phyloP scores from a whole-genome alignment of 2,888 invertebrate species.

The Sepiola atlantica region DNA sequence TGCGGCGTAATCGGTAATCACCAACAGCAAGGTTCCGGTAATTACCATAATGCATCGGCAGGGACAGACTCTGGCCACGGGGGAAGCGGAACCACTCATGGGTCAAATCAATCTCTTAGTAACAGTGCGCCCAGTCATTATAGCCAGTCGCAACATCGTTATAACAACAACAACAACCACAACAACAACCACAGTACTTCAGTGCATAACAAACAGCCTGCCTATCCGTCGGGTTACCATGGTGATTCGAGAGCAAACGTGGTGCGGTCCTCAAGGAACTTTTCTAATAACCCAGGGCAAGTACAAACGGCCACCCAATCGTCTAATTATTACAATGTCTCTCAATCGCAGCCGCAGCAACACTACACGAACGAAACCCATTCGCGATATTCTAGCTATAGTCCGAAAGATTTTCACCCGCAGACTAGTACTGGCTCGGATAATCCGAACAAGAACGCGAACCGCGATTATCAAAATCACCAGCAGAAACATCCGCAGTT shows the following conservation, averaged over 20 bases:
- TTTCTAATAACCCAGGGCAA: constrained; percentile 12
- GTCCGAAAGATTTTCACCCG: constrained; percentile 11
- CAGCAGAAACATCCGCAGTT: constrained; percentile 19
- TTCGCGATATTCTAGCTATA: constrained; percentile 13
- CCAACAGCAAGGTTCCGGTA: not conserved
- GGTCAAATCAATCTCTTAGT: not conserved
- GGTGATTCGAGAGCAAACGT: not conserved
- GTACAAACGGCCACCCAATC: not conserved
- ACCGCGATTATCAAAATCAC: constrained; percentile 8
- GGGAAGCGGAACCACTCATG: not conserved
- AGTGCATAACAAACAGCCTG: constrained; percentile 40
- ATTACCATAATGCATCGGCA: not conserved
- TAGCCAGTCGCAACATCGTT: constrained; percentile 15
- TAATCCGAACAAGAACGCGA: constrained; percentile 25
- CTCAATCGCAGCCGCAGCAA: not conserved
- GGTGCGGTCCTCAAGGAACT: not conserved
- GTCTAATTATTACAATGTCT: not conserved
- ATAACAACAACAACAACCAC: not conserved
- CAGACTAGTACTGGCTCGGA: constrained; percentile 14
- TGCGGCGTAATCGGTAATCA: not conserved
- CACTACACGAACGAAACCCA: constrained; percentile 37
- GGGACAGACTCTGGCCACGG: not conserved
- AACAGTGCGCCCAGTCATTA: constrained; percentile 40
- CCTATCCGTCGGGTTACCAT: constrained; percentile 24
- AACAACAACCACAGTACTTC: constrained; percentile 17